Percentiles rank a stretch among this genome's conserved stretches.
Evolutionary conservation across 2,797 vertebrate species (phyloP).

Genomic region (Takifugu ocellatus): DNA sequence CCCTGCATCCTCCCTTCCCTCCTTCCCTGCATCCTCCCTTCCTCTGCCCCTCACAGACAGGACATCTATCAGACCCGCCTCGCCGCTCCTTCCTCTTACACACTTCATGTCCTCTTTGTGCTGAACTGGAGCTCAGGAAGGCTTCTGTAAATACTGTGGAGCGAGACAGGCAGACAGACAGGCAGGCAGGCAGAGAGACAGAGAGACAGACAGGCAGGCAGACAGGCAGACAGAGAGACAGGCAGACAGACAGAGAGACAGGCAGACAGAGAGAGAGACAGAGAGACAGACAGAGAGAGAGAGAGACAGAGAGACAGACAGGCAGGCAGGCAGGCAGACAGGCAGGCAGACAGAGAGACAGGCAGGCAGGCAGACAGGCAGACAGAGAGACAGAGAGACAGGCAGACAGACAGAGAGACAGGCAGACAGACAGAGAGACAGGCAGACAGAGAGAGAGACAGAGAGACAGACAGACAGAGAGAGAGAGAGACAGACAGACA

Average conservation of each 20-base stretch:
- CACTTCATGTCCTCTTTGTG: too few relatives aligned
- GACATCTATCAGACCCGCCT: constrained; percentile 31
- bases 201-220: not conserved
- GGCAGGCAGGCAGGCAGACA: not conserved
- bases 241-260: not conserved
- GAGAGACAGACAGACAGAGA: not conserved
- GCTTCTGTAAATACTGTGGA: not conserved
- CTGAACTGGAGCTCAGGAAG: not conserved
- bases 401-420: too few relatives aligned
- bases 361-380: not conserved
- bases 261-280: not conserved
- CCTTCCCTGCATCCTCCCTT: constrained; percentile 26
- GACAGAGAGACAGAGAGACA: too few relatives aligned
- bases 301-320: not conserved
- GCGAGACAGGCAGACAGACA: not conserved
- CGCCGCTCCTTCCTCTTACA: constrained; percentile 18
- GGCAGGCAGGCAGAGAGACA: not conserved
- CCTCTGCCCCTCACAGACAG: constrained; percentile 33
- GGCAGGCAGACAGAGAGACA: not conserved
- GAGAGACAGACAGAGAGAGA: too few relatives aligned
- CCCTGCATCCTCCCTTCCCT: constrained; percentile 43
- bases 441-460: not conserved
- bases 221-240: too few relatives aligned
- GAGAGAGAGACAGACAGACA: too few relatives aligned
- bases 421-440: too few relatives aligned